These are phyloP conservation scores for Cephus sareptanus DNA, from an alignment of 2,888 invertebrate species.

Conservation along the genomic window DNA sequence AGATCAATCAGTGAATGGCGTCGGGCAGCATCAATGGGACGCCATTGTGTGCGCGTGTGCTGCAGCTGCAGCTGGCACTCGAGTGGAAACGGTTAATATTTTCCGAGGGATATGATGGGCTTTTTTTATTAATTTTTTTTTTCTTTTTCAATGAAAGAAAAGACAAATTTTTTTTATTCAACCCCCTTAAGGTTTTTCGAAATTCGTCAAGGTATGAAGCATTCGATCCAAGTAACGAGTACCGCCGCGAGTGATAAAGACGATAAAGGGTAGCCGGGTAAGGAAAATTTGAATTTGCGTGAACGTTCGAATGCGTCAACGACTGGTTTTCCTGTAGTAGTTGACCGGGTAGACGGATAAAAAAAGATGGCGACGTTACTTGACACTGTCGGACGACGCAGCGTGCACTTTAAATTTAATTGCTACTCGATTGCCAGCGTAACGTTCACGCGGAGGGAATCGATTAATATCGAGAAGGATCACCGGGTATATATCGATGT, in stretches of 20 bases:
- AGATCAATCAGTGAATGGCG: background rate
- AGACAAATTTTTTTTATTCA: background rate
- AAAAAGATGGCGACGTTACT: background rate
- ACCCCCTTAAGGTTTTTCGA: background rate
- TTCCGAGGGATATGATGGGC: background rate
- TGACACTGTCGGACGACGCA: background rate
- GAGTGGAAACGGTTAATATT: background rate
- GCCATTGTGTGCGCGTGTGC: background rate
- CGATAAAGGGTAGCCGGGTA: background rate
- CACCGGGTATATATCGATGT: background rate
- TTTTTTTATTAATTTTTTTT: too few species aligned
- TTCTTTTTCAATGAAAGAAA: too few species aligned
- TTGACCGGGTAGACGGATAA: background rate
- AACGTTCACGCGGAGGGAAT: background rate
- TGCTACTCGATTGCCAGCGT: background rate
- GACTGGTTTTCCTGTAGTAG: background rate
- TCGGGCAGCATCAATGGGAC: background rate
- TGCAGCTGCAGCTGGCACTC: background rate
- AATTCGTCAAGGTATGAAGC: background rate
- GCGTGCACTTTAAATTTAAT: background rate
- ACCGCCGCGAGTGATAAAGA: background rate
- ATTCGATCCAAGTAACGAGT: background rate
- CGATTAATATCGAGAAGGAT: background rate
- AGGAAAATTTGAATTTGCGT: background rate
- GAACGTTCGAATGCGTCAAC: background rate